These are phyloP conservation scores for Dynastes tityus DNA, from an alignment of 2,888 invertebrate genomes.

Conservation along the genomic window DNA sequence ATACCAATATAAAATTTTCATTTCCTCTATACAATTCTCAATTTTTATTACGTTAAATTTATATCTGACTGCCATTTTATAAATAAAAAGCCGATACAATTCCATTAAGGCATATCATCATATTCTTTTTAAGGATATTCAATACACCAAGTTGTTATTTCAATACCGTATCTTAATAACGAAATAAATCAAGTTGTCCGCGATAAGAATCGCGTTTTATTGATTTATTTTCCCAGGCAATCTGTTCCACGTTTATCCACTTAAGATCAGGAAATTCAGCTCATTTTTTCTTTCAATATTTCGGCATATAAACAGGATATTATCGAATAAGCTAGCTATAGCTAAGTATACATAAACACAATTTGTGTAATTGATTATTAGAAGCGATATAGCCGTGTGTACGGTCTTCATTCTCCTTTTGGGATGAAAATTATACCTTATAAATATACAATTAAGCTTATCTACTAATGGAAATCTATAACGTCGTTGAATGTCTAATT, in stretches of 20 bases:
- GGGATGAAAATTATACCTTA: conserved; percentile 29
- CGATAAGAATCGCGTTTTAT: conserved; percentile 14
- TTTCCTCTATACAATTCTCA: too few species aligned
- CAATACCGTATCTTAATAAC: not conserved
- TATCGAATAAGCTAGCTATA: not conserved
- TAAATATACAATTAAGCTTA: conserved; percentile 45
- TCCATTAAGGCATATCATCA: too few species aligned
- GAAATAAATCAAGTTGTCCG: not conserved
- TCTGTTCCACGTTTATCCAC: conserved; percentile 5
- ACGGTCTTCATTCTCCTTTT: conserved; percentile 12
- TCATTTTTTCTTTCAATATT: conserved; percentile 14
- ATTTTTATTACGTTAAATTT: too few species aligned
- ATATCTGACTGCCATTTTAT: too few species aligned
- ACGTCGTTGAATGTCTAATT: conserved; percentile 28
- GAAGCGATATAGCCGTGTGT: not conserved
- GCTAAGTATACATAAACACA: conserved; percentile 6
- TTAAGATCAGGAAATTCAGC: not conserved
- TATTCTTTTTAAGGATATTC: too few species aligned
- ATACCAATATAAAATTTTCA: too few species aligned
- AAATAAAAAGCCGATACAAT: too few species aligned
- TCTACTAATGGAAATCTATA: conserved; percentile 44
- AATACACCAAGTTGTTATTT: too few species aligned
- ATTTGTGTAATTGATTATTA: conserved; percentile 37
- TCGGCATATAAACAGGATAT: conserved; percentile 1
- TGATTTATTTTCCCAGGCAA: not conserved